phyloP scores from a whole-genome alignment of 2,113 vertebrate species.

The Cyphomyrus plagiostoma region DNA sequence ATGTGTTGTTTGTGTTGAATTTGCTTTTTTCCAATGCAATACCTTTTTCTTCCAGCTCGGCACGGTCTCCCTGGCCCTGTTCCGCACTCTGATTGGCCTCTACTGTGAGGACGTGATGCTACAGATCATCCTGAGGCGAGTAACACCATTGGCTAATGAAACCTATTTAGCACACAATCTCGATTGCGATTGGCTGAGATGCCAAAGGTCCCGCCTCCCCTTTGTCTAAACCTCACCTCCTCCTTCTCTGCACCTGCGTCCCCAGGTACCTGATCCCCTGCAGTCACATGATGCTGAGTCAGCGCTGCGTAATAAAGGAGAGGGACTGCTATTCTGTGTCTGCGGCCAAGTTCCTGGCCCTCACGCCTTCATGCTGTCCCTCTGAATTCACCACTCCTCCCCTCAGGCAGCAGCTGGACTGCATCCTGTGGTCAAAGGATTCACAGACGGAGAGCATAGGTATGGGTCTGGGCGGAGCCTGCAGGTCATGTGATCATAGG shows the following conservation, averaged over 20 bases:
- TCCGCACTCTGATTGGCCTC: slow-evolving; percentile 85
- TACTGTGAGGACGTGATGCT: slow-evolving; percentile 97
- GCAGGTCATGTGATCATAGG: background rate
- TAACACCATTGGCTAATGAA: background rate
- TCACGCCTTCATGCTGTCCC: slow-evolving; percentile 84
- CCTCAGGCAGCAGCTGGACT: slow-evolving; percentile 72
- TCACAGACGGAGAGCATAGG: slow-evolving; percentile 25
- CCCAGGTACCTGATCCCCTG: slow-evolving; percentile 91
- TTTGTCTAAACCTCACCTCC: background rate
- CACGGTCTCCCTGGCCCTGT: slow-evolving; percentile 86
- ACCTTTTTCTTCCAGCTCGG: slow-evolving; percentile 68
- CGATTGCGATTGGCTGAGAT: background rate
- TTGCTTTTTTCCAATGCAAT: background rate
- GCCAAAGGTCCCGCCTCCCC: background rate
- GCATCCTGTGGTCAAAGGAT: slow-evolving; percentile 78
- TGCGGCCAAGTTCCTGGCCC: slow-evolving; percentile 80
- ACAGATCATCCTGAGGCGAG: slow-evolving; percentile 85
- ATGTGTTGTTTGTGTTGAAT: background rate
- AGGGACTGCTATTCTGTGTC: slow-evolving; percentile 87
- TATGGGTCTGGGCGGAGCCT: slow-evolving; percentile 11
- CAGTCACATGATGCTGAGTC: slow-evolving; percentile 96
- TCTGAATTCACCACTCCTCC: slow-evolving; percentile 71
- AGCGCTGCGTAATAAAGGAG: slow-evolving; percentile 80
- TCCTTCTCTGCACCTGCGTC: background rate
- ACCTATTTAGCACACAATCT: background rate